Evolutionary conservation across 2,113 vertebrate species (phyloP), one percentile per base, ranked within the genome.

Genomic region (Callospermophilus lateralis): DNA sequence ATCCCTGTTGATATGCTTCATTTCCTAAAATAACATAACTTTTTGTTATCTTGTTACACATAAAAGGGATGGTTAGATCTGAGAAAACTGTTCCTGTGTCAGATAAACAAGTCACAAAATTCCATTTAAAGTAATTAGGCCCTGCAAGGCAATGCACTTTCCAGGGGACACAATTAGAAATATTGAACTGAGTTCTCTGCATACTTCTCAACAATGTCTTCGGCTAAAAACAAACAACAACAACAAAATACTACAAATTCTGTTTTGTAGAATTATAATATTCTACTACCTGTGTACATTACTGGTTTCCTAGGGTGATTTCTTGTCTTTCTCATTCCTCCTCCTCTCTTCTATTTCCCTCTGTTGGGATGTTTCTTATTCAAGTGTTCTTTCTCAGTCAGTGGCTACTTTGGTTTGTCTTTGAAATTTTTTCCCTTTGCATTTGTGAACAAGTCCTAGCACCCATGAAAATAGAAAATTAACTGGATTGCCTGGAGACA

Each of bases 61-160:
- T 91, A 0, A 0, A 55, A 96, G 53, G 77, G 34, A 63, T 77
- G 39, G 24, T 63, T 95, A 63, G 67, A 34, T 74, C 24, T 85
- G 63, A 95, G 67, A 81, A 94, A 79, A 61, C 81, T 92, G 37
- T 70, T 89, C 63, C 63, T 51, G 1, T 86, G 53, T 92, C 63
- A 81, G 48, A 81, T 92, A 97, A 98, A 95, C 77, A 95, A 96
- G 73, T 91, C 55, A 80, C 20, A 51, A 22, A 34, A 83, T 90
- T 85, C 30, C 67, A 13, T 72, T 76, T 45, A 45, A 89, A 89
- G 42, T 80, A 10, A 11, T 26, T 78, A 67, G 1, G 32, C 28
- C 12, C 53, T 39, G 16, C 22, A 8, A 84, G 58, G 51, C 83
- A 63, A 20, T 80, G 67, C 8, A 28, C 77, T 20, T 90, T 30